Conservation (phyloP, 2,113 vertebrate genomes). For the Cromileptes altivelis region DNA sequence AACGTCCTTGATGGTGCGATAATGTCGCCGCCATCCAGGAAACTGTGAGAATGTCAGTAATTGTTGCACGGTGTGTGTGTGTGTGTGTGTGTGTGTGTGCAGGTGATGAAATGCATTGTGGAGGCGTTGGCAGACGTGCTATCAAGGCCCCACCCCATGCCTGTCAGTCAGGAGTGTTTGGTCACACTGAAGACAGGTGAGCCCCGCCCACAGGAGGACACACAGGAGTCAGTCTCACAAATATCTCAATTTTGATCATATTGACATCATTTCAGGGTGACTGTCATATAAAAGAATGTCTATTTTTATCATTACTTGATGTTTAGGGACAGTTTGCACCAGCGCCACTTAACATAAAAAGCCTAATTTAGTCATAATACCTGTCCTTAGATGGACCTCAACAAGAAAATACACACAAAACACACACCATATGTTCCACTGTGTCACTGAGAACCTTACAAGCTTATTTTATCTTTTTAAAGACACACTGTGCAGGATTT, state of each 20-base stretch:
- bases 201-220: neutral
- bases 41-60: too few relatives aligned
- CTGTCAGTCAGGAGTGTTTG: constrained; percentile 91
- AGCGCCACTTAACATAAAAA: neutral
- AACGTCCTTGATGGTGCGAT: too few relatives aligned
- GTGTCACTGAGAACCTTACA: neutral
- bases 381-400: too few relatives aligned
- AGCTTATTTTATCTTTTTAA: neutral
- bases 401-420: neutral
- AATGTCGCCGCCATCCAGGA: too few relatives aligned
- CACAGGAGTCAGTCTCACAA: neutral
- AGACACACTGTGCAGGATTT: too few relatives aligned
- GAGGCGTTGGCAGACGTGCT: constrained; percentile 93
- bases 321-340: neutral
- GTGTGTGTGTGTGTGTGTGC: neutral
- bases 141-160: constrained; percentile 88
- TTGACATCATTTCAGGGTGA: neutral
- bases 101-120: constrained; percentile 97
- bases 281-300: neutral
- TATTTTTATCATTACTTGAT: neutral
- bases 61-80: too few relatives aligned
- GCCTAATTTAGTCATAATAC: too few relatives aligned
- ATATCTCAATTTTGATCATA: neutral
- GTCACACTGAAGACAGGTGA: constrained; percentile 91
- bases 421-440: neutral